A percentile compares a stretch with the other conserved stretches of the same genome.
Evolutionary conservation across 1,140 invertebrate species (phyloP).

Genomic region (Streblospio benedicti): DNA sequence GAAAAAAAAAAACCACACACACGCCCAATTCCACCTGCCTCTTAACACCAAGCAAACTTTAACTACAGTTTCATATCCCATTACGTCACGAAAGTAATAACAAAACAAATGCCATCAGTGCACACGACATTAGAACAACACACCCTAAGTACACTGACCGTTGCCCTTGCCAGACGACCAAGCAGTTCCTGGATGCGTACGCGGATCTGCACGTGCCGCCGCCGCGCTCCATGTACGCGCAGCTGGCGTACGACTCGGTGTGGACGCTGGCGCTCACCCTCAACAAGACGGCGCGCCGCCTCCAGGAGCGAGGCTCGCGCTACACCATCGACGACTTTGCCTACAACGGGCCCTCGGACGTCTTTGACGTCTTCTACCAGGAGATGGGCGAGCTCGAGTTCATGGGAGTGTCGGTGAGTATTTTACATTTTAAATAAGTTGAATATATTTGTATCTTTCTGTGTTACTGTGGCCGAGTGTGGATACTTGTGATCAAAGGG

Average conservation of each 20-base stretch:
- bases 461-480: too few species aligned
- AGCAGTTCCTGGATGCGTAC: slow-evolving; percentile 59
- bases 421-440: not conserved
- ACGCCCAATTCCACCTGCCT: too few species aligned
- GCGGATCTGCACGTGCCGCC: slow-evolving; percentile 47
- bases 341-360: slow-evolving; percentile 57
- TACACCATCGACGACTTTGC: slow-evolving; percentile 56
- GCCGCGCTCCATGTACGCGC: slow-evolving; percentile 57
- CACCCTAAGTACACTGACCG: too few species aligned
- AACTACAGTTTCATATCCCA: too few species aligned
- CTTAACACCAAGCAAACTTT: too few species aligned
- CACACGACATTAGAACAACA: too few species aligned
- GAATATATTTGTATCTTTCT: not conserved
- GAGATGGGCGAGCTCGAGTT: slow-evolving; percentile 67
- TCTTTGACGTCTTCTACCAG: slow-evolving; percentile 62
- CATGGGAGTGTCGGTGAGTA: slow-evolving; percentile 70
- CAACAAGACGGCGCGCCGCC: slow-evolving; percentile 31
- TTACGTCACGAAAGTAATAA: too few species aligned
- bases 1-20: too few species aligned
- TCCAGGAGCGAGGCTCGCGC: slow-evolving; percentile 30
- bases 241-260: slow-evolving; percentile 76
- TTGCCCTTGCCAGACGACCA: slow-evolving; percentile 54
- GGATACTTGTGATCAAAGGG: too few species aligned
- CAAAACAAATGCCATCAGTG: too few species aligned
- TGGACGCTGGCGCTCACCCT: slow-evolving; percentile 75